These are phyloP conservation scores for Drosophila bocki DNA, from an alignment of 1,140 invertebrate species.

Conservation along the genomic window DNA sequence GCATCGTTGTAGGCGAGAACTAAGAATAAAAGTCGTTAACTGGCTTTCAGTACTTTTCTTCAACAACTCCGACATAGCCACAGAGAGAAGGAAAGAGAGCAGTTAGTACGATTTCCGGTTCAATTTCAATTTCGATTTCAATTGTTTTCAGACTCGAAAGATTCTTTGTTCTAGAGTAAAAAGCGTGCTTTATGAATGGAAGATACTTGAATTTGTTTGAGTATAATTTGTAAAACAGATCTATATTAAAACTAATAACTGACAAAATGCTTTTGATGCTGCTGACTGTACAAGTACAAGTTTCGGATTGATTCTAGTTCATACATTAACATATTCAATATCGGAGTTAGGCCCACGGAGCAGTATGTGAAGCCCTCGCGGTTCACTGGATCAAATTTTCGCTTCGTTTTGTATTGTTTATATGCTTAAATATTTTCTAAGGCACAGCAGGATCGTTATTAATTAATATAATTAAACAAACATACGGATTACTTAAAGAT, in stretches of 20 bases:
- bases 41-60: slow-evolving; percentile 45
- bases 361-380: slow-evolving; percentile 14
- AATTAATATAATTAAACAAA: slow-evolving; percentile 71
- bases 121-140: slow-evolving; percentile 56
- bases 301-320: slow-evolving; percentile 64
- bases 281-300: slow-evolving; percentile 81
- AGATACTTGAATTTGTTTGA: slow-evolving; percentile 54
- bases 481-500: slow-evolving; percentile 74
- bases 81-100: slow-evolving; percentile 60
- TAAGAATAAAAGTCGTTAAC: slow-evolving; percentile 69
- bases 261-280: slow-evolving; percentile 86
- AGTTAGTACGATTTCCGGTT: slow-evolving; percentile 77
- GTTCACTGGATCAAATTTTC: slow-evolving; percentile 33
- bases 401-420: slow-evolving; percentile 43
- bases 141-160: slow-evolving; percentile 52
- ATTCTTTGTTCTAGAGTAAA: slow-evolving; percentile 65
- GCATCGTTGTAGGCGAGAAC: slow-evolving; percentile 77
- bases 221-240: slow-evolving; percentile 36
- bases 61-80: slow-evolving; percentile 61
- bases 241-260: slow-evolving; percentile 81
- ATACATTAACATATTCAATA: slow-evolving; percentile 28
- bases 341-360: slow-evolving; percentile 46
- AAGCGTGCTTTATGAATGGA: slow-evolving; percentile 83
- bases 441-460: slow-evolving; percentile 55
- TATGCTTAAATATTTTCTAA: slow-evolving; percentile 50